Percentiles rank a stretch among this genome's conserved stretches.
These are phyloP conservation scores for Oegoconia quadripuncta DNA, from an alignment of 2,888 invertebrate genomes.

Conservation along the genomic window DNA sequence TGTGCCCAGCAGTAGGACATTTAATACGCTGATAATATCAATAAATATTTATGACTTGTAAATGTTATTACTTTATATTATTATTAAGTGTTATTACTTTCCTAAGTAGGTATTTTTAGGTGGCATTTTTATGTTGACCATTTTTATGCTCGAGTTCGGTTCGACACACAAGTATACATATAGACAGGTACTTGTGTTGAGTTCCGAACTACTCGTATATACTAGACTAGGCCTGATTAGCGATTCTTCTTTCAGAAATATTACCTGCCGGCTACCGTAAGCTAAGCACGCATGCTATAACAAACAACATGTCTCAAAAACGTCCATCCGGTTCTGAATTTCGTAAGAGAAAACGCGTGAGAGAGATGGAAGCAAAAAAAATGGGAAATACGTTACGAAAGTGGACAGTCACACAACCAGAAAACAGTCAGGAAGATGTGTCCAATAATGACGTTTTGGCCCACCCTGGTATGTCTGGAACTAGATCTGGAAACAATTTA, in stretches of 20 bases:
- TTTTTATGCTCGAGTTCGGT: neutral
- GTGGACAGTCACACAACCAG: neutral
- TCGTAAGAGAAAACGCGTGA: conserved; percentile 5
- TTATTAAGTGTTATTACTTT: neutral
- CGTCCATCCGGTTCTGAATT: conserved; percentile 7
- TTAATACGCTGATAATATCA: conserved; percentile 1
- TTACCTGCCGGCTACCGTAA: conserved; percentile 1
- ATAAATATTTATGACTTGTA: conserved; percentile 1
- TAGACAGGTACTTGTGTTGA: neutral
- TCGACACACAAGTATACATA: conserved; percentile 1
- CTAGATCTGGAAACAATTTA: conserved; percentile 8
- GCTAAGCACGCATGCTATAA: neutral
- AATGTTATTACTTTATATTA: conserved; percentile 1
- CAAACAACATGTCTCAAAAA: conserved; percentile 4
- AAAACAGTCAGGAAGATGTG: conserved; percentile 1
- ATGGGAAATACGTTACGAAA: conserved; percentile 3
- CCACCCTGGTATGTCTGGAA: conserved; percentile 6
- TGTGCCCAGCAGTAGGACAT: conserved; percentile 1
- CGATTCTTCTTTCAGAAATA: conserved; percentile 3
- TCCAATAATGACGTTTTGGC: neutral
- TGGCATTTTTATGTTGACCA: conserved; percentile 3
- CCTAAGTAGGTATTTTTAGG: conserved; percentile 1
- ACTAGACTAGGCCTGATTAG: conserved; percentile 1
- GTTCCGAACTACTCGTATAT: neutral
- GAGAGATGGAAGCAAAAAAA: conserved; percentile 4